Evolutionary conservation across 2,113 vertebrate genomes (phyloP).

Genomic region (Chascanopsetta lugubris): DNA sequence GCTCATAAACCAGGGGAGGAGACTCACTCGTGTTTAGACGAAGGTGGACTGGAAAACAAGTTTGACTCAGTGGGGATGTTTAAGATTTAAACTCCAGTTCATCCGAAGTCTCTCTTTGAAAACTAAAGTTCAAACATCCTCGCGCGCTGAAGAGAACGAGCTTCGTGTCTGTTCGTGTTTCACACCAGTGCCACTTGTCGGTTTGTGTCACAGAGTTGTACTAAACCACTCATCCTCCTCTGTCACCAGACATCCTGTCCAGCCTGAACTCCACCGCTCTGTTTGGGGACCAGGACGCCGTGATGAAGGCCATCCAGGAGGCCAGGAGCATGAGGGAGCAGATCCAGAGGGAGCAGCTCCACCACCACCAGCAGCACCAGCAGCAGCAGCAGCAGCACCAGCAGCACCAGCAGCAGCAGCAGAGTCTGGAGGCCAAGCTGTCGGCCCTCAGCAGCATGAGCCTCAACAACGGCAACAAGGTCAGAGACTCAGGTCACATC

Average conservation of each 20-base stretch:
- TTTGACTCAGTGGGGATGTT: not conserved
- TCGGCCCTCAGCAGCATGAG: conserved; percentile 89
- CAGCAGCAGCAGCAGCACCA: conserved; percentile 82
- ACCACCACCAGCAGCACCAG: conserved; percentile 73
- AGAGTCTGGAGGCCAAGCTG: conserved; percentile 90
- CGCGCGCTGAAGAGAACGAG: too few relatives aligned
- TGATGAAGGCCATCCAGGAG: conserved; percentile 99
- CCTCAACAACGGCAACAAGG: conserved; percentile 97
- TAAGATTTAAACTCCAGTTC: too few relatives aligned
- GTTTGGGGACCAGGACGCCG: conserved; percentile 98
- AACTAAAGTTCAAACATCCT: too few relatives aligned
- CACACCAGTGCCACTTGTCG: too few relatives aligned
- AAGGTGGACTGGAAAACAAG: conserved; percentile 45
- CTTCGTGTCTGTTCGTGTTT: too few relatives aligned
- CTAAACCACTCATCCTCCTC: not conserved
- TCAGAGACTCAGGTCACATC: conserved; percentile 52
- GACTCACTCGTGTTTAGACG: conserved; percentile 24
- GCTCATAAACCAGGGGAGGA: conserved; percentile 42
- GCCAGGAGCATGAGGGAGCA: conserved; percentile 97
- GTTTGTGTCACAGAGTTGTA: too few relatives aligned
- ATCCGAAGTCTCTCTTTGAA: too few relatives aligned
- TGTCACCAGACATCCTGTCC: conserved; percentile 91
- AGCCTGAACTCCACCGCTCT: conserved; percentile 97
- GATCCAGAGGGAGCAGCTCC: conserved; percentile 91
- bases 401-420: conserved; percentile 79